Base-by-base conservation (phyloP, 1,140 invertebrate genomes). In the Lasioglossum albipes region DNA sequence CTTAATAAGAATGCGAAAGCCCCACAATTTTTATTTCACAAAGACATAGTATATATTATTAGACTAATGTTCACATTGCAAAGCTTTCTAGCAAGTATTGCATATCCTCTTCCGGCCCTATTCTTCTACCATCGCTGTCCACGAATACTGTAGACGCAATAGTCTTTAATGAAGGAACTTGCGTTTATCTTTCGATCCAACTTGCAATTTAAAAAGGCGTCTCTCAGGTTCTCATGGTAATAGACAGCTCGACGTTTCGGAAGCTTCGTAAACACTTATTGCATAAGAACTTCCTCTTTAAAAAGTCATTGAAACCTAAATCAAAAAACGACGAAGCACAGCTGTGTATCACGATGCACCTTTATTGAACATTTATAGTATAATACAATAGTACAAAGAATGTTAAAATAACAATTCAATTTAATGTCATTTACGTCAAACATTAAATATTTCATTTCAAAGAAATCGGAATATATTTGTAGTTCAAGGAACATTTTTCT, bases 151-250 rank as follows among this genome's bases (percentile, higher is more conserved):
- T 18, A 31, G 13, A 52, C 5, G 41, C 73, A 22, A 61, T 62
- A 36, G 61, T 18, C 31, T 73, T 77, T 69, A 67, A 81, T 59
- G 64, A 71, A 81, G 54, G 65, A 45, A 62, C 67, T 61, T 69
- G 27, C 49, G 83, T 85, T 85, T 78, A 74, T 69, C 65, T 52
- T 77, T 81, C 45, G 64, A 73, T 22, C 41, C 45, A 41, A 52
- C 61, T 49, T 36, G 18, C n/a, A 59, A 59, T 80, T n/a, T 82
- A 52, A 75, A 77, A 65, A 75, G 73, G 57, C 64, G 52, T 65
- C 22, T 7, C 13, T 5, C 20, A 65, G 20, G 41, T n/a, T 52
- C 70, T 70, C 78, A 41, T 41, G 16, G 41, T 27, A 57, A 59
- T 45, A 57, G 73, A 76, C 57, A 84, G 49, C 9, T 62, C 76